phyloP scores from a whole-genome alignment of 1,140 invertebrate genomes.

The Himalopsyche phryganea region DNA sequence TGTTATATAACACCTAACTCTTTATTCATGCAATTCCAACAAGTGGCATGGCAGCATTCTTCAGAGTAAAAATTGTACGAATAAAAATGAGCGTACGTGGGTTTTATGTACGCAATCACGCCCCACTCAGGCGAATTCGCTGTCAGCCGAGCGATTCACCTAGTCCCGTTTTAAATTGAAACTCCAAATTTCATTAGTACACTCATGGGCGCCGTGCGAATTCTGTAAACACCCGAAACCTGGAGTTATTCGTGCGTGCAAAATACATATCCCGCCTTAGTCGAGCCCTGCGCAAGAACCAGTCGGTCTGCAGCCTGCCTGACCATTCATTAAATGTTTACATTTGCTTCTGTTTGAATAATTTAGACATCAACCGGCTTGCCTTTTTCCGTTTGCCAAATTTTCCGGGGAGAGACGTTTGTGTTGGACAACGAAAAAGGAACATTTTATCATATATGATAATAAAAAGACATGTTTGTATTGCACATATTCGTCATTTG shows the following conservation, averaged over 20 bases:
- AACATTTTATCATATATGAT: too few relatives aligned
- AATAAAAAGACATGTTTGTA: too few relatives aligned
- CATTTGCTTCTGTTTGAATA: conserved; percentile 23
- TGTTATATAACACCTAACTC: too few relatives aligned
- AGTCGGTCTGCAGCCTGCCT: neutral
- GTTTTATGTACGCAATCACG: too few relatives aligned
- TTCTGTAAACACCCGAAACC: conserved; percentile 21
- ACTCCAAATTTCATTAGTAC: conserved; percentile 30
- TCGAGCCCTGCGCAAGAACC: neutral
- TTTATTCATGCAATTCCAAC: too few relatives aligned
- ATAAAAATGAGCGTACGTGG: neutral
- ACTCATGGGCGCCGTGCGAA: conserved; percentile 5
- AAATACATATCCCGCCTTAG: conserved; percentile 10
- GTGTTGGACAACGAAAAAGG: too few relatives aligned
- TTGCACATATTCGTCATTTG: too few relatives aligned
- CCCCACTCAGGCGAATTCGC: neutral
- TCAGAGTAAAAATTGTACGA: too few relatives aligned
- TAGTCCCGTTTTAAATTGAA: conserved; percentile 19
- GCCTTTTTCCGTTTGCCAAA: neutral
- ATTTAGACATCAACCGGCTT: conserved; percentile 10
- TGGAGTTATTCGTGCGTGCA: conserved; percentile 12
- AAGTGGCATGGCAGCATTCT: too few relatives aligned
- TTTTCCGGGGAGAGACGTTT: too few relatives aligned
- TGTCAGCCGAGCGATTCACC: neutral
- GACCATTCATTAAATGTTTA: conserved; percentile 30